Conservation (phyloP, 1,140 invertebrate species). For the Leptopilina boulardi region DNA sequence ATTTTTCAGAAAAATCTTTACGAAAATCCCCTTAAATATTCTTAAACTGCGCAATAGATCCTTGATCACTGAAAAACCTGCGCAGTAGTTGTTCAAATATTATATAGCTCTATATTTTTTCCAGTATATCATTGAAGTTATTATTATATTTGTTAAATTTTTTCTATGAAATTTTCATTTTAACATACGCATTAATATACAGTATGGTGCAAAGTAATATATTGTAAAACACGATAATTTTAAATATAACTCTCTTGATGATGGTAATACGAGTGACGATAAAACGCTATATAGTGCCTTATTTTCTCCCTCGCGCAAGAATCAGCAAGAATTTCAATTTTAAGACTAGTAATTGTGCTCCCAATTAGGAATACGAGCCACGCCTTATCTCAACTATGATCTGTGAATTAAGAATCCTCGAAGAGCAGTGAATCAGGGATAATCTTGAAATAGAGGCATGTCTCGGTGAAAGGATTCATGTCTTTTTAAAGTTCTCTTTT, state of each 20-base stretch:
- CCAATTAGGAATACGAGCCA: conserved; percentile 29
- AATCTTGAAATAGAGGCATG: conserved; percentile 28
- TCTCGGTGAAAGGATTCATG: conserved; percentile 8
- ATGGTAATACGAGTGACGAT: neutral
- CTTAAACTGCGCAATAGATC: too few relatives aligned
- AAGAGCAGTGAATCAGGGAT: conserved; percentile 29
- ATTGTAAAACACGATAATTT: neutral
- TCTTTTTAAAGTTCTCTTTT: conserved; percentile 8
- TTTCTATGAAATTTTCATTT: too few relatives aligned
- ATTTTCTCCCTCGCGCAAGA: neutral
- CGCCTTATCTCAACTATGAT: conserved; percentile 30
- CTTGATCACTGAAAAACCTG: too few relatives aligned
- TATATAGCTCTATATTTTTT: too few relatives aligned
- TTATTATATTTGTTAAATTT: too few relatives aligned
- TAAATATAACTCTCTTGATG: conserved; percentile 11
- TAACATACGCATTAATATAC: too few relatives aligned
- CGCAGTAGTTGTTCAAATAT: too few relatives aligned
- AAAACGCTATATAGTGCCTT: neutral
- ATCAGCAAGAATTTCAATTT: conserved; percentile 5
- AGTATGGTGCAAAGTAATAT: too few relatives aligned
- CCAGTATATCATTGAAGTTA: too few relatives aligned
- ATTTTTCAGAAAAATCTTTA: too few relatives aligned
- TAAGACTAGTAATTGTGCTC: conserved; percentile 22
- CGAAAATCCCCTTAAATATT: too few relatives aligned
- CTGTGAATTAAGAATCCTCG: conserved; percentile 24